These are phyloP conservation scores for Leucophenga varia DNA, from an alignment of 1,140 invertebrate species.

Conservation along the genomic window DNA sequence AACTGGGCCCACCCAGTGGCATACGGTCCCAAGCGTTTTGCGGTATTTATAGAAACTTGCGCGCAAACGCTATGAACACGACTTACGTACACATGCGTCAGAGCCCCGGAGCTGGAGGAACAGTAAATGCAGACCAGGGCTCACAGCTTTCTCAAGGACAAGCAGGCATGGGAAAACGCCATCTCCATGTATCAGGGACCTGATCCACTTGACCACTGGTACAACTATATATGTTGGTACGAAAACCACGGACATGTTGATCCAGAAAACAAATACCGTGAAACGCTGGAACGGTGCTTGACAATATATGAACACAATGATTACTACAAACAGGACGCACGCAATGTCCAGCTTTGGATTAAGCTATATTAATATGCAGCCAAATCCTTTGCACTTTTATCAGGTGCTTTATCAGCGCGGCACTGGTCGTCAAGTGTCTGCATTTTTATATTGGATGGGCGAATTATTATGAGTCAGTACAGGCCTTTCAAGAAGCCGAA, in stretches of 20 bases:
- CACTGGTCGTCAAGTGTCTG: slow-evolving; percentile 71
- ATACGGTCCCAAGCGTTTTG: too few species aligned
- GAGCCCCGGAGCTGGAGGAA: not conserved
- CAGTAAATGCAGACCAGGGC: slow-evolving; percentile 37
- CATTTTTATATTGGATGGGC: slow-evolving; percentile 80
- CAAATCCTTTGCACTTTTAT: slow-evolving; percentile 75
- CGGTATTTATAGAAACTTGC: too few species aligned
- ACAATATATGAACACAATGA: slow-evolving; percentile 76
- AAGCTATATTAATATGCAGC: slow-evolving; percentile 84
- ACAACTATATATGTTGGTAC: slow-evolving; percentile 86
- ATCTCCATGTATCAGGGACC: slow-evolving; percentile 79
- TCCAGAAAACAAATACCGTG: slow-evolving; percentile 73
- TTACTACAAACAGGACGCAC: slow-evolving; percentile 79
- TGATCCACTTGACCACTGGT: slow-evolving; percentile 86
- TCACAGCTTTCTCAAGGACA: slow-evolving; percentile 49
- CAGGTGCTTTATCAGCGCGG: slow-evolving; percentile 73
- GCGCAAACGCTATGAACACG: too few species aligned
- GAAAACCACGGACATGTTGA: slow-evolving; percentile 87
- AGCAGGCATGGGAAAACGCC: slow-evolving; percentile 73
- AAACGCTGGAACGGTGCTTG: slow-evolving; percentile 78
- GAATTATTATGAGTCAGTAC: slow-evolving; percentile 73
- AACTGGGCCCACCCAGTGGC: too few species aligned
- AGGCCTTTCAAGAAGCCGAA: slow-evolving; percentile 75
- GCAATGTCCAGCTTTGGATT: slow-evolving; percentile 83
- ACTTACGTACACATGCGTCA: too few species aligned